Evolutionary conservation across 2,888 invertebrate genomes (phyloP), one percentile per base, ranked within the genome.

Genomic region (Drosophila pseudotakahashii): DNA sequence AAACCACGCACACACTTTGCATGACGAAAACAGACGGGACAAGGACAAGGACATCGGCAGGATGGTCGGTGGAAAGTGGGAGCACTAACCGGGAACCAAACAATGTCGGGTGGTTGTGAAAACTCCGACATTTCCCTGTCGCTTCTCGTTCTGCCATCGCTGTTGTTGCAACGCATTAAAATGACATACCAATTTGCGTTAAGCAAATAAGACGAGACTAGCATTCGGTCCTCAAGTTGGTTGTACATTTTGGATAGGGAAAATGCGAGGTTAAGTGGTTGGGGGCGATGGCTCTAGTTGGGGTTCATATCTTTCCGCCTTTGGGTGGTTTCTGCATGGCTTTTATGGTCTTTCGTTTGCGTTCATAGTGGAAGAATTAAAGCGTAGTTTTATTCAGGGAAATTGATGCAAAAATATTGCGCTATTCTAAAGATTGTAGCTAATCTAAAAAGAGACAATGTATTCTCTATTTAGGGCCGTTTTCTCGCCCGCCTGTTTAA

Each of bases 171-270:
- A 60, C 82, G 84, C 88, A 89, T 84, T 89, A 84, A 85, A 88
- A 87, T 84, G 84, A 84, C 84, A 84, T 78, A 73, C 82, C 84
- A 84, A 89, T 84, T 84, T 84, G 72, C 85, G 89, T 84, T 84
- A 84, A 81, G 83, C 89, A 84, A 84, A 84, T 89, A 84, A 84
- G 77, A 78, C 71, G 77, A 74, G 83, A 86, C 81, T 80, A 80
- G 83, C 52, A 64, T 57, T 72, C 32, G 48, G 48, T 57, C 30
- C 37, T 48, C 45, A 23, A 45, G 51, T 53, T 36, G 44, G 44
- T 39, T 44, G 36, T 69, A 16, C 52, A 16, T 36, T 23, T 23
- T 39, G 36, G 63, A 11, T 1, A 26, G 41, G 45, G 16, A 14
- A 50, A 36, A 2, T 19, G 47, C n/a, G 13, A 34, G 63, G 50